Evolutionary conservation across 2,797 vertebrate genomes (phyloP), one percentile per base, ranked within the genome.

Genomic region (Apodemus agrarius): DNA sequence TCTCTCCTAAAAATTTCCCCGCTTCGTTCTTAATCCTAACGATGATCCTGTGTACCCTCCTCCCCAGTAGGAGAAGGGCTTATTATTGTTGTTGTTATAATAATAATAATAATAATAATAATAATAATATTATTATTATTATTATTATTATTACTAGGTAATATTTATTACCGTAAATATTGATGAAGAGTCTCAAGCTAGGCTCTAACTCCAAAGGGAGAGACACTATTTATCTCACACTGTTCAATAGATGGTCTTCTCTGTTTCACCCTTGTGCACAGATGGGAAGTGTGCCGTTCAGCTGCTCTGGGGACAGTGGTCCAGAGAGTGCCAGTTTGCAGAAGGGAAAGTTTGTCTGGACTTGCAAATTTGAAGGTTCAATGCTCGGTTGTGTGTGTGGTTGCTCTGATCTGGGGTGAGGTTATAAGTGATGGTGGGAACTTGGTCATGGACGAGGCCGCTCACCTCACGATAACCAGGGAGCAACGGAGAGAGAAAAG

Each of bases 141-240:
- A 16, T 69, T 69, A 17, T 69, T n/a, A 17, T 69, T n/a, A n/a
- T n/a, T 69, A n/a, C 8, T n/a, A 81, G 52, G 40, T 82, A 82
- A 83, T 93, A 61, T 72, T 59, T 59, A 74, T 90, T 91, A 92
- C 67, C 86, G 1, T 74, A 54, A 90, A n/a, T n/a, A 67, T 72
- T 82, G 63, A 69, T 24, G 65, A 95, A 80, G 57, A 49, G 61
- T 14, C 40, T 76, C 21, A 75, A 89, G 40, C 72, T 46, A 93
- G 94, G 46, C 46, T 95, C 40, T 88, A 29, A 86, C n/a, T 85
- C 40, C 43, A 85, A 63, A 21, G 26, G 43, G 59, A 46, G 59
- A 65, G 63, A 34, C 29, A 6, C 81, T 46, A 6, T 31, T 43
- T 19, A 63, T 29, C 57, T 59, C 59, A 31, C 9, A 3, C 34